These are phyloP conservation scores for Anguilla marmorata DNA, from an alignment of 2,797 vertebrate genomes.

Conservation along the genomic window DNA sequence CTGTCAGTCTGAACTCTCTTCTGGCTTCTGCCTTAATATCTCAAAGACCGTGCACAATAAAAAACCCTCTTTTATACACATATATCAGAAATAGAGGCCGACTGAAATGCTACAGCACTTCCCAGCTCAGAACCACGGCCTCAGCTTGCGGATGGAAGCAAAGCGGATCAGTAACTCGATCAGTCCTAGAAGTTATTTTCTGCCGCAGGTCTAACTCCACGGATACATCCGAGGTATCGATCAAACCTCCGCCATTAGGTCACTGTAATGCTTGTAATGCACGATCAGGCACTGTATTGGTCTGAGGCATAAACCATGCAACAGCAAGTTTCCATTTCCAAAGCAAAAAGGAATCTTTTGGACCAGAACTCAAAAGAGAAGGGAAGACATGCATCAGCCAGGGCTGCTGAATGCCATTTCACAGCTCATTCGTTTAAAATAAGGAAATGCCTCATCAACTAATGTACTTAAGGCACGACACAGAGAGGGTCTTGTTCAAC, in stretches of 20 bases:
- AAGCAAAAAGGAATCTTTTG: not conserved
- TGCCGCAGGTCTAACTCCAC: not conserved
- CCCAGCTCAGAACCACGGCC: not conserved
- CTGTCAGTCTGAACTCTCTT: not conserved
- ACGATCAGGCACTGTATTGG: not conserved
- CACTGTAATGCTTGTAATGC: not conserved
- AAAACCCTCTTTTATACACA: not conserved
- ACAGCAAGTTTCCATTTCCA: not conserved
- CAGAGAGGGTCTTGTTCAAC: not conserved
- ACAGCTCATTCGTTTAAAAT: not conserved
- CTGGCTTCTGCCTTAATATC: not conserved
- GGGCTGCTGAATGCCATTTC: not conserved
- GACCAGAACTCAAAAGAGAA: not conserved
- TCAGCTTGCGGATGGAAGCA: not conserved
- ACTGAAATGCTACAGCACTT: not conserved
- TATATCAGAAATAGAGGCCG: not conserved
- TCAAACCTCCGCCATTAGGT: not conserved
- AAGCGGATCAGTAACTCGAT: not conserved
- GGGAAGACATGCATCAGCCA: not conserved
- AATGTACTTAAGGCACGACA: not conserved
- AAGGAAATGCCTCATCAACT: not conserved
- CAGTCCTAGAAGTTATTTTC: not conserved
- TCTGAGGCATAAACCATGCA: not conserved
- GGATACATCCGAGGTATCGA: not conserved
- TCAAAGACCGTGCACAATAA: not conserved